A percentile compares a stretch with the other conserved stretches of the same genome.
Conservation (phyloP, 2,797 vertebrate species). For the Coregonus suidteri region DNA sequence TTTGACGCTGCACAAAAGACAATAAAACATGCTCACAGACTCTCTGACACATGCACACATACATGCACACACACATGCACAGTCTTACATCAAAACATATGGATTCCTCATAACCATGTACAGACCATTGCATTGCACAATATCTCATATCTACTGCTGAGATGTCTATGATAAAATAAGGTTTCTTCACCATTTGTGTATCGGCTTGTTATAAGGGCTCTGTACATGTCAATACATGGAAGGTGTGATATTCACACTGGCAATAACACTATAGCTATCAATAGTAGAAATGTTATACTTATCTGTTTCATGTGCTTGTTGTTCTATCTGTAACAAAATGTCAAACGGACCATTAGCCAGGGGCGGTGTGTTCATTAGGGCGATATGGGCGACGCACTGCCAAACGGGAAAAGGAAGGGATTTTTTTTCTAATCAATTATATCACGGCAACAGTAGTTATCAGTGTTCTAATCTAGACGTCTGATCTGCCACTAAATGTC, state of each 20-base stretch:
- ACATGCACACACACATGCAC: too few species aligned
- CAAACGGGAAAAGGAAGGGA: too few species aligned
- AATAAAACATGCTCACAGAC: conserved; percentile 42
- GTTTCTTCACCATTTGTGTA: not conserved
- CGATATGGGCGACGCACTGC: too few species aligned
- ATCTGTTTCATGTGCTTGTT: not conserved
- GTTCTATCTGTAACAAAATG: not conserved
- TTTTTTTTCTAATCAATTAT: too few species aligned
- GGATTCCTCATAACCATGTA: not conserved
- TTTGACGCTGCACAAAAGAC: conserved; percentile 40
- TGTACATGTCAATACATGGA: not conserved
- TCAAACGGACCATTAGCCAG: not conserved
- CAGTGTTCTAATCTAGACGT: too few species aligned
- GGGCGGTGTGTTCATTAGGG: too few species aligned
- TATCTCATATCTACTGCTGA: too few species aligned
- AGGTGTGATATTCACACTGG: not conserved
- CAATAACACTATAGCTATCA: not conserved
- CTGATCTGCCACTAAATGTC: too few species aligned
- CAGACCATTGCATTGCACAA: too few species aligned
- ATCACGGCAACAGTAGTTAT: too few species aligned
- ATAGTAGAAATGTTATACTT: not conserved
- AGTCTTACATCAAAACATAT: conserved; percentile 25
- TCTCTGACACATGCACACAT: too few species aligned
- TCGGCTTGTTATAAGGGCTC: not conserved
- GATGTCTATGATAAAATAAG: not conserved